A percentile compares a stretch with the other conserved stretches of the same genome.
Conservation (phyloP, 2,113 vertebrate species). For the Nyctibius bracteatus region DNA sequence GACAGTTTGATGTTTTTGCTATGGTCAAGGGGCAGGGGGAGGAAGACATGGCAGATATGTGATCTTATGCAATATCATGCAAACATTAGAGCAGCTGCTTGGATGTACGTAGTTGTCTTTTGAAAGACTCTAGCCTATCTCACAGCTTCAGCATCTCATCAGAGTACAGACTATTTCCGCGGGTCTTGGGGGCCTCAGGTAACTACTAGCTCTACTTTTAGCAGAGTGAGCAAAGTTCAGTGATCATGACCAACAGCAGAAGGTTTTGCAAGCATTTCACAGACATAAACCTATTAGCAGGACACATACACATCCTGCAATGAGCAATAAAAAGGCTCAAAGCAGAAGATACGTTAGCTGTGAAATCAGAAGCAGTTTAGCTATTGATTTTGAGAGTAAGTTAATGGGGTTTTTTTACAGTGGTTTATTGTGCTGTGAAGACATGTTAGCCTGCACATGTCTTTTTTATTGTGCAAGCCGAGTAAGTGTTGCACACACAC, state of each 20-base stretch:
- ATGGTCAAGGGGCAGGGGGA: neutral
- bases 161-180: neutral
- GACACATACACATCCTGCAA: fast-evolving
- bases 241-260: neutral
- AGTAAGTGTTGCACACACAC: neutral
- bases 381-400: neutral
- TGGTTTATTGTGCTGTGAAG: neutral
- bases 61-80: neutral
- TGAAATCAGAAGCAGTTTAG: neutral
- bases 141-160: neutral
- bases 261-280: neutral
- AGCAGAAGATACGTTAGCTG: neutral
- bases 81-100: neutral
- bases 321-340: neutral
- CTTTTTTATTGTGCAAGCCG: neutral
- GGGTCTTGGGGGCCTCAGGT: neutral
- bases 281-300: neutral
- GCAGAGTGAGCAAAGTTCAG: neutral
- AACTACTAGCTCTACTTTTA: neutral
- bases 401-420: neutral
- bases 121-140: neutral
- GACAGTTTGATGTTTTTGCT: neutral
- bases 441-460: neutral
- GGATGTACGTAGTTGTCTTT: neutral
- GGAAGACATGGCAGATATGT: neutral